Percentiles rank a stretch among this genome's conserved stretches.
Evolutionary conservation across 30 jellyfish, hydroid and myxozoan genomes (phyloP).

Genomic region (Haliclystus octoradiatus): DNA sequence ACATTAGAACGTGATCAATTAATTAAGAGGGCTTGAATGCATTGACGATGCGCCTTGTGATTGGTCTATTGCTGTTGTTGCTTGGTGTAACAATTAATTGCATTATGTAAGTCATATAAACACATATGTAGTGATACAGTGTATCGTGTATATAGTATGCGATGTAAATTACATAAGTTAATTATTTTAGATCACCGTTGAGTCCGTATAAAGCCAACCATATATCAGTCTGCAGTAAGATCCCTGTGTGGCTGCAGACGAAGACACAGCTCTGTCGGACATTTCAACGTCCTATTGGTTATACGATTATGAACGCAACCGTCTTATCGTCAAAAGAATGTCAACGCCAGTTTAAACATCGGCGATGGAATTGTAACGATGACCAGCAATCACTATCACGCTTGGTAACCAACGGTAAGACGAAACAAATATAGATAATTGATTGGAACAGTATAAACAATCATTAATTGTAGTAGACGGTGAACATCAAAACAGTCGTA

Average conservation of each 20-base stretch:
- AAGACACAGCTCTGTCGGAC: conserved; percentile 40
- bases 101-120: too few species aligned
- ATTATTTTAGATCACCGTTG: not conserved
- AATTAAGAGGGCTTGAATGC: too few species aligned
- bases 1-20: too few species aligned
- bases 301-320: not conserved
- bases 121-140: too few species aligned
- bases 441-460: not conserved
- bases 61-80: too few species aligned
- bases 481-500: not conserved
- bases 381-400: not conserved
- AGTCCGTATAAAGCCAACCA: conserved; percentile 7
- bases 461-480: not conserved
- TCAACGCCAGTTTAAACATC: conserved; percentile 50
- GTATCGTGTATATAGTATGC: too few species aligned
- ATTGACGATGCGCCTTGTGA: too few species aligned
- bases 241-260: conserved; percentile 39
- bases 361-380: conserved; percentile 69
- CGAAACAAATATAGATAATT: not conserved
- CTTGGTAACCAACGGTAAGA: not conserved
- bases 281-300: conserved; percentile 14
- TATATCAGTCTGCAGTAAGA: conserved; percentile 50
- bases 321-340: conserved; percentile 25
- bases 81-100: too few species aligned
- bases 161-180: too few species aligned